Evolutionary conservation across 2,888 invertebrate genomes (phyloP).

Genomic region (Lasioglossum figueresi): DNA sequence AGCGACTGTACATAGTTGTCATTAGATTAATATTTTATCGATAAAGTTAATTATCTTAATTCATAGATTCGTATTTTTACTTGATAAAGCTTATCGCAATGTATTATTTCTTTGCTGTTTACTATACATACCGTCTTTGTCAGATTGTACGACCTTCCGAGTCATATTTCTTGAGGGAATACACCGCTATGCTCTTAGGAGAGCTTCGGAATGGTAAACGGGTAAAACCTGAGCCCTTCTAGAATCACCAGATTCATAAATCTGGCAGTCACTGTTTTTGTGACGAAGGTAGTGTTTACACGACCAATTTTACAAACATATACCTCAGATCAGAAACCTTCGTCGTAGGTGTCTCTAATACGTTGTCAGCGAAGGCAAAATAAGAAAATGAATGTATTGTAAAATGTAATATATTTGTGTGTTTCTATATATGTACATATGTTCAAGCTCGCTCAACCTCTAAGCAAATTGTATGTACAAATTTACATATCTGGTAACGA

Average conservation of each 20-base stretch:
- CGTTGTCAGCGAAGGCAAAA: not conserved
- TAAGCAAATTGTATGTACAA: too few species aligned
- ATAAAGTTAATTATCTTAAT: too few species aligned
- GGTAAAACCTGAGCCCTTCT: slow-evolving; percentile 5
- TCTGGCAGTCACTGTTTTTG: slow-evolving; percentile 1
- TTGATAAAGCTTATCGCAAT: not conserved
- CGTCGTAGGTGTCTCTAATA: not conserved
- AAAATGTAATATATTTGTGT: too few species aligned
- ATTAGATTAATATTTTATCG: too few species aligned
- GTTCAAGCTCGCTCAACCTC: too few species aligned
- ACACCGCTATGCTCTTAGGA: slow-evolving; percentile 10
- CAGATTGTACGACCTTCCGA: not conserved
- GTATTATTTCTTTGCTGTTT: not conserved
- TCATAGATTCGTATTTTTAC: not conserved
- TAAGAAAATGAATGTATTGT: too few species aligned
- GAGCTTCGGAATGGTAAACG: not conserved
- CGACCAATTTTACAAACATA: not conserved
- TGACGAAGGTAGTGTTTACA: not conserved
- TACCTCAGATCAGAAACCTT: not conserved
- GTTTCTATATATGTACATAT: too few species aligned
- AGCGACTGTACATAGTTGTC: too few species aligned
- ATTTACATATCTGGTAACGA: too few species aligned
- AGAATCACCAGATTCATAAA: slow-evolving; percentile 9
- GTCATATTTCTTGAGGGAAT: slow-evolving; percentile 3
- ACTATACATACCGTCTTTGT: not conserved